Conservation (phyloP, 2,888 invertebrate species). For the Cryptops parisi region DNA sequence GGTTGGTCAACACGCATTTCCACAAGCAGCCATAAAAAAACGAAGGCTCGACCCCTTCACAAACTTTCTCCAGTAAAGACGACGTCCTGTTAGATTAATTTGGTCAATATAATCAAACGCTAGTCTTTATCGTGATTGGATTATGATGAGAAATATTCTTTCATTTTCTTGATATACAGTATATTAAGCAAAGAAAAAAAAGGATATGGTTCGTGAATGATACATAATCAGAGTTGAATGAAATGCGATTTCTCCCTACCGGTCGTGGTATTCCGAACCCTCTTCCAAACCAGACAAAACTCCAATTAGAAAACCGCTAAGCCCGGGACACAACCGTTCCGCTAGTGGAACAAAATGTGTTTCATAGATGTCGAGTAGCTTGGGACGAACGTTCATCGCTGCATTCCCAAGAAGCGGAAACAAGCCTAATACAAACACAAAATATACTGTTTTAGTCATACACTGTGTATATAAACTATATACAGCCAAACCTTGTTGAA, state of each 20-base stretch:
- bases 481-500: too few relatives aligned
- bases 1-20: constrained; percentile 69
- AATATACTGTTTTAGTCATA: too few relatives aligned
- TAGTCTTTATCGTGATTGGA: too few relatives aligned
- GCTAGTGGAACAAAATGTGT: constrained; percentile 72
- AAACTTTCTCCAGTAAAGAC: constrained; percentile 50
- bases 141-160: too few relatives aligned
- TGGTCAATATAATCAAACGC: too few relatives aligned
- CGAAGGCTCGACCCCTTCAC: constrained; percentile 55
- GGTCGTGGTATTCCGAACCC: constrained; percentile 65
- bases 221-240: too few relatives aligned
- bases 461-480: too few relatives aligned
- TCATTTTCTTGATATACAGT: too few relatives aligned
- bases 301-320: constrained; percentile 76
- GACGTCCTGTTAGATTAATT: too few relatives aligned
- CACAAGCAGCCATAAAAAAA: constrained; percentile 78
- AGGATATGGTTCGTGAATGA: too few relatives aligned
- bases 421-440: too few relatives aligned
- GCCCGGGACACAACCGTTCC: constrained; percentile 55
- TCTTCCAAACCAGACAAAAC: constrained; percentile 76
- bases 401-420: constrained; percentile 80
- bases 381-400: constrained; percentile 75
- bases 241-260: constrained; percentile 34
- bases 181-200: too few relatives aligned
- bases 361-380: constrained; percentile 67